phyloP scores from a whole-genome alignment of 2,113 vertebrate species.

The Struthio camelus region DNA sequence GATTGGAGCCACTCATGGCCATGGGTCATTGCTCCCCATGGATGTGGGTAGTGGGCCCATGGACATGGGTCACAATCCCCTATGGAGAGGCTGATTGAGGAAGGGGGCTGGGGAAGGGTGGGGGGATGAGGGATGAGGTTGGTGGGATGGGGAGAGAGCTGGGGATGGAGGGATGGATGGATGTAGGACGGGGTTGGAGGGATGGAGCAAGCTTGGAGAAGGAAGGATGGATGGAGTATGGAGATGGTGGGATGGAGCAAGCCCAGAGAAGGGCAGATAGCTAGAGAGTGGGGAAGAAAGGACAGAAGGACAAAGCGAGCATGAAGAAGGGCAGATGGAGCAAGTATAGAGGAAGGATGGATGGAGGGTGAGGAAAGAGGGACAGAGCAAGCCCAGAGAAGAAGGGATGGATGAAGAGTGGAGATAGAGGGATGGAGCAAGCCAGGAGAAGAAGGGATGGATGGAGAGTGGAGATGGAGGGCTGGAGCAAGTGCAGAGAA shows the following conservation, averaged over 20 bases:
- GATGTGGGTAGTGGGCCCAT: not conserved
- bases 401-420: not conserved
- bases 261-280: no score
- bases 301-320: no score
- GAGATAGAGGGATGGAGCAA: not conserved
- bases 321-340: not conserved
- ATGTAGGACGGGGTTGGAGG: no score
- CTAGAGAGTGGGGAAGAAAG: not conserved
- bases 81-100: not conserved
- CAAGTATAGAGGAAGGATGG: not conserved
- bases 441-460: not conserved
- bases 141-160: not conserved
- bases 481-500: no score
- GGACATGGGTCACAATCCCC: fast-evolving
- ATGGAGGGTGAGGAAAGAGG: not conserved
- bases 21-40: no score
- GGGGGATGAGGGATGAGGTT: not conserved
- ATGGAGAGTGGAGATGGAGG: not conserved
- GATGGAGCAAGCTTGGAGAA: not conserved
- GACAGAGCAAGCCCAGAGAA: not conserved
- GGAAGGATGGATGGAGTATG: not conserved
- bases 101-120: not conserved
- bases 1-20: not conserved
- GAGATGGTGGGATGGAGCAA: no score
- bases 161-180: not conserved